A percentile compares a stretch with the other conserved stretches of the same genome.
These are phyloP conservation scores for Acrobeloides nanus DNA, from an alignment of 2,888 invertebrate genomes.

Conservation along the genomic window DNA sequence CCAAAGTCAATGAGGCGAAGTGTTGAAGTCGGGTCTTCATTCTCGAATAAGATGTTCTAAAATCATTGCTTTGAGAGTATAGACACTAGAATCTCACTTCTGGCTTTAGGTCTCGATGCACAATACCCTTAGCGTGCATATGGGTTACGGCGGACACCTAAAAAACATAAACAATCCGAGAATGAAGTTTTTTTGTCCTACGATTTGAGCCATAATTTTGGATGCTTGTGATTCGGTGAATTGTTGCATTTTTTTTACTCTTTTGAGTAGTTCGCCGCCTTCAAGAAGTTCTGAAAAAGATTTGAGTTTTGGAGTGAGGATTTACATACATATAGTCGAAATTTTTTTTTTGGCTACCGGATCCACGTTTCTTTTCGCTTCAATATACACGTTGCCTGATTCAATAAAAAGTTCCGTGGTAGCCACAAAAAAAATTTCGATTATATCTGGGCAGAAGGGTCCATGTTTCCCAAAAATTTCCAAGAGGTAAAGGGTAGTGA, in stretches of 20 bases:
- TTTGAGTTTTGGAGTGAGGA: not conserved
- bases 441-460: no score
- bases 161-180: no score
- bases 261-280: constrained; percentile 29
- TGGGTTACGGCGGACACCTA: constrained; percentile 73
- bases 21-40: constrained; percentile 60
- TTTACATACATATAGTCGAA: no score
- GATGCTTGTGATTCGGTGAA: constrained; percentile 74
- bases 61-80: constrained; percentile 18
- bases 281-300: constrained; percentile 15
- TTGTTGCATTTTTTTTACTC: constrained; percentile 64
- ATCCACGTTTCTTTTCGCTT: no score
- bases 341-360: no score
- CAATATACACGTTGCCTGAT: no score
- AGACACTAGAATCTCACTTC: constrained; percentile 62
- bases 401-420: constrained; percentile 18
- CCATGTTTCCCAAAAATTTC: no score
- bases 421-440: constrained; percentile 60
- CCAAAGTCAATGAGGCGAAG: constrained; percentile 93
- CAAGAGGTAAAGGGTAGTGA: no score
- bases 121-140: constrained; percentile 75
- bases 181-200: no score
- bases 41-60: constrained; percentile 67
- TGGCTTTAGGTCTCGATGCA: constrained; percentile 88
- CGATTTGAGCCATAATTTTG: constrained; percentile 71